A percentile compares a stretch with the other conserved stretches of the same genome.
Evolutionary conservation across 1,140 invertebrate species (phyloP).

Genomic region (Brachionus calyciflorus): DNA sequence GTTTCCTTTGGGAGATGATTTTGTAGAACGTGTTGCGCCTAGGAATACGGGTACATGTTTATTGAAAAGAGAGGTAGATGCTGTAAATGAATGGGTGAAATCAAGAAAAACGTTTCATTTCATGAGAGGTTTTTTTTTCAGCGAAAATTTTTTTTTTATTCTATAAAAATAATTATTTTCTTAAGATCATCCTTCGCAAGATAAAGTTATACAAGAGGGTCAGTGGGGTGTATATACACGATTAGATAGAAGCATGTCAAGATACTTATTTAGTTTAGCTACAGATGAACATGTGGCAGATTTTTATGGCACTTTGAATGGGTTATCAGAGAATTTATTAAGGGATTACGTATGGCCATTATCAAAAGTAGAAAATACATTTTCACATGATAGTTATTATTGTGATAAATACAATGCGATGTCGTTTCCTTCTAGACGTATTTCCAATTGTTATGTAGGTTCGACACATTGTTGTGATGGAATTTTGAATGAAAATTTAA

Average conservation of each 20-base stretch:
- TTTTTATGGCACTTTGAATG: not conserved
- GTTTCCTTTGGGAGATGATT: conserved; percentile 24
- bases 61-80: not conserved
- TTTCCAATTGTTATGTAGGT: conserved; percentile 29
- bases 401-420: conserved; percentile 2
- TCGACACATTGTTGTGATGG: not conserved
- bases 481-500: not conserved
- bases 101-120: conserved; percentile 17
- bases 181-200: conserved; percentile 13
- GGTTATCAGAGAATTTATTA: not conserved
- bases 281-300: not conserved
- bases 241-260: not conserved
- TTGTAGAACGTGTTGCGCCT: conserved; percentile 6
- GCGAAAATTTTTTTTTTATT: no score
- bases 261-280: not conserved
- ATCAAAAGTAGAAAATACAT: not conserved
- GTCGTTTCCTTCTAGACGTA: conserved; percentile 24
- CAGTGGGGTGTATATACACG: conserved; percentile 15
- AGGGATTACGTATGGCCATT: conserved; percentile 11
- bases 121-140: conserved; percentile 21
- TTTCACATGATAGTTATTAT: conserved; percentile 37
- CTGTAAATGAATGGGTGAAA: conserved; percentile 36
- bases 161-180: no score
- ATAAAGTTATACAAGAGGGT: conserved; percentile 6
- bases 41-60: conserved; percentile 4